These are phyloP conservation scores for Catamblyrhynchus diadema DNA, from an alignment of 2,797 vertebrate genomes.

Conservation along the genomic window DNA sequence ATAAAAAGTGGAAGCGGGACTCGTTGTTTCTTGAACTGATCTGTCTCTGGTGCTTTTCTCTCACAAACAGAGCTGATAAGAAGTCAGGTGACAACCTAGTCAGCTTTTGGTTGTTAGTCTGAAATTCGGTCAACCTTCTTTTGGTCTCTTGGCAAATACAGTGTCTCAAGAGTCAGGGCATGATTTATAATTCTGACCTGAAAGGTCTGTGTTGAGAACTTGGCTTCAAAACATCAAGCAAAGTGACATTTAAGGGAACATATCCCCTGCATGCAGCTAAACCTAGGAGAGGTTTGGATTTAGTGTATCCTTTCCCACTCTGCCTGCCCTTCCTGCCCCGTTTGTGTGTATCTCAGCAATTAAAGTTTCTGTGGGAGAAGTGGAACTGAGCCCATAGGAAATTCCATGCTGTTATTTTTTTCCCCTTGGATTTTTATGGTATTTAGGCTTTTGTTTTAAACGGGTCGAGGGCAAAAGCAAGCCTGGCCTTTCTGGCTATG, in stretches of 20 bases:
- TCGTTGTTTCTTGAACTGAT: background rate
- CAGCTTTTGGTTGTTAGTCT: background rate
- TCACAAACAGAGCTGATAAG: background rate
- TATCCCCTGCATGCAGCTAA: background rate
- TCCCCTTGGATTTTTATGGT: background rate
- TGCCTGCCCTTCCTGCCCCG: background rate
- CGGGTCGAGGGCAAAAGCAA: background rate
- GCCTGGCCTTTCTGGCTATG: background rate
- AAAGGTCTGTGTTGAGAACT: background rate
- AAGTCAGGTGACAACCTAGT: background rate
- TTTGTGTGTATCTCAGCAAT: background rate
- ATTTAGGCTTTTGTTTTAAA: conserved; percentile 2
- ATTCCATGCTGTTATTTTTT: background rate
- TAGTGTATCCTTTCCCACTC: background rate
- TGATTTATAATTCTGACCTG: background rate
- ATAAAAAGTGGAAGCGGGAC: background rate
- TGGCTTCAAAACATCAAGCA: background rate
- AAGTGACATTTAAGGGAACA: background rate
- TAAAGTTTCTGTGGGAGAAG: background rate
- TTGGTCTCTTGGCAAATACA: background rate
- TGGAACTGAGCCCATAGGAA: conserved; percentile 8
- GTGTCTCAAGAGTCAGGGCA: background rate
- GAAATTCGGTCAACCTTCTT: background rate
- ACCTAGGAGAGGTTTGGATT: background rate
- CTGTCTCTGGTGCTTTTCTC: background rate